A percentile compares a stretch with the other conserved stretches of the same genome.
Evolutionary conservation across 2,888 invertebrate genomes (phyloP).

Genomic region (Thera britannica): DNA sequence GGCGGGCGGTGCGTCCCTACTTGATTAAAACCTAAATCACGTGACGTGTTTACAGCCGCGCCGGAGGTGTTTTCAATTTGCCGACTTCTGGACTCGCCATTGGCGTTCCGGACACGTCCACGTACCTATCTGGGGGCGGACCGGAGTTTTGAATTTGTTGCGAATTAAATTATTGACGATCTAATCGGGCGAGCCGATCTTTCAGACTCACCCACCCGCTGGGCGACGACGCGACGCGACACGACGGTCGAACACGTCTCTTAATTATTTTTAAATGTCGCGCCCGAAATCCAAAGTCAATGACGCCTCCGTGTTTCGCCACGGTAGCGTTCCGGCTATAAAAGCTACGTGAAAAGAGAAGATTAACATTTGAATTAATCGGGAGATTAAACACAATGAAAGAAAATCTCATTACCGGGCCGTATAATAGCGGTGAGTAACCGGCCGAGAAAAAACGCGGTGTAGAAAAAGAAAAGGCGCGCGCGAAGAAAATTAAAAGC

Average conservation of each 20-base stretch:
- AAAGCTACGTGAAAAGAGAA: constrained; percentile 76
- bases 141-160: constrained; percentile 81
- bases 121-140: constrained; percentile 78
- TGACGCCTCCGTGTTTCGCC: constrained; percentile 64
- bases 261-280: constrained; percentile 79
- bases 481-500: constrained; percentile 83
- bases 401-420: constrained; percentile 83
- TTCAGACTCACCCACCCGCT: constrained; percentile 49
- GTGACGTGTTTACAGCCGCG: constrained; percentile 84
- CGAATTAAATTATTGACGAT: constrained; percentile 84
- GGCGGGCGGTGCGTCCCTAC: constrained; percentile 80
- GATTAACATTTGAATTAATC: constrained; percentile 85
- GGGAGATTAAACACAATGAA: constrained; percentile 85
- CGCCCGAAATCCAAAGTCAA: constrained; percentile 66
- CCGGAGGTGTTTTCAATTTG: constrained; percentile 85
- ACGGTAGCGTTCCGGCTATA: constrained; percentile 71
- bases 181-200: constrained; percentile 74
- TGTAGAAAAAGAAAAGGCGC: constrained; percentile 72
- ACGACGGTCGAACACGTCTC: constrained; percentile 65
- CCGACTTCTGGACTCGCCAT: constrained; percentile 77
- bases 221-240: constrained; percentile 27
- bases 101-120: constrained; percentile 82
- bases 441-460: constrained; percentile 66
- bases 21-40: constrained; percentile 86
- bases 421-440: constrained; percentile 83